Evolutionary conservation across 2,797 vertebrate genomes (phyloP), one percentile per base, ranked within the genome.

Genomic region (Sebastes variabilis): DNA sequence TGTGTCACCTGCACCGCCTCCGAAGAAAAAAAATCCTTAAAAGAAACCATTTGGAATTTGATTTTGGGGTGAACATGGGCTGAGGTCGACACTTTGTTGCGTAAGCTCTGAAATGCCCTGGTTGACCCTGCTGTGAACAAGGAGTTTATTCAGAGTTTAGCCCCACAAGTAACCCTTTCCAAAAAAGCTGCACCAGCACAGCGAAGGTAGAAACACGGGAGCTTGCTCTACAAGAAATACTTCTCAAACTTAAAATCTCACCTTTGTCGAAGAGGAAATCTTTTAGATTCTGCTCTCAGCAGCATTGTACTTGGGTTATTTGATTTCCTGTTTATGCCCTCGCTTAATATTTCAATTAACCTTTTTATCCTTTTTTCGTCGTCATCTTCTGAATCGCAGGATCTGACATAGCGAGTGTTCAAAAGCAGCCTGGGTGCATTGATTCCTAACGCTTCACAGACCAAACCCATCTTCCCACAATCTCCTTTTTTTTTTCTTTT

Each of bases 291-390:
- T 72, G 9, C 64, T 75, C 75, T 75, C 8, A 24, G 66, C 59
- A 79, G 25, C 49, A n/a, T 25, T 61, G 25, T 64, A 52, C 30
- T 86, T 5, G 6, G 38, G 27, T 84, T 81, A 77, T 80, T 79
- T n/a, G 38, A 74, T 86, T 84, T 80, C 68, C 72, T 38, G 8
- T 46, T 32, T 11, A 22, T 75, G 74, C 49, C 77, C 81, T 84
- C 6, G 13, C 75, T 81, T 89, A 82, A 79, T 77, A 78, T 87
- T 88, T 86, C 76, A 87, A 89, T 90, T 89, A 89, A 92, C 86
- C 88, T 81, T 36, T 87, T 82, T 58, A 87, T 88, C 79, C 82
- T 64, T 66, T 82, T 30, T 67, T 80, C 65, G 56, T 86, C 78
- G 14, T 84, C 12, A 64, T 49, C 74, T 36, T 75, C 70, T 68